Evolutionary conservation across 1,140 invertebrate species (phyloP).

Genomic region (Holcopasites calliopsidis): DNA sequence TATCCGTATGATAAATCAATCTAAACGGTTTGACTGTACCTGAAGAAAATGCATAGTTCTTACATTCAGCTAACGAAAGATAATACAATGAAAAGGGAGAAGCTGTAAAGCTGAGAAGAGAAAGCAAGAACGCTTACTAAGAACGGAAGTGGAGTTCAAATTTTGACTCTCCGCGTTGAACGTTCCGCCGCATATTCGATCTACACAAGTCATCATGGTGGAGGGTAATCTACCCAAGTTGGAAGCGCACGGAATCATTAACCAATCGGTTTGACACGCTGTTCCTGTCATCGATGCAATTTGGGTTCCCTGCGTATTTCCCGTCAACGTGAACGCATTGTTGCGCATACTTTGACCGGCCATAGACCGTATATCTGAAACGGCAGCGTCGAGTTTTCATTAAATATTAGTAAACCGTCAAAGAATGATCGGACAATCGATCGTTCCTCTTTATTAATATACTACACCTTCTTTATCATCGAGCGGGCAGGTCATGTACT

Average conservation of each 20-base stretch:
- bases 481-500: conserved; percentile 88
- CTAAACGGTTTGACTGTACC: conserved; percentile 89
- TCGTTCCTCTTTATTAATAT: neutral
- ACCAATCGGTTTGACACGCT: conserved; percentile 87
- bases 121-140: conserved; percentile 80
- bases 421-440: neutral
- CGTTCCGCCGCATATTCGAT: conserved; percentile 86
- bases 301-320: conserved; percentile 85
- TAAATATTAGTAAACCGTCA: neutral
- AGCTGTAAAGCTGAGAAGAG: neutral
- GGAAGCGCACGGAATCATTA: conserved; percentile 87
- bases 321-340: conserved; percentile 86
- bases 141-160: conserved; percentile 81
- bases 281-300: conserved; percentile 83
- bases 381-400: conserved; percentile 10
- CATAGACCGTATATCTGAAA: neutral
- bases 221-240: conserved; percentile 82
- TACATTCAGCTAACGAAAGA: neutral
- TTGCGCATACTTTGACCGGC: conserved; percentile 64
- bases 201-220: conserved; percentile 82
- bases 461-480: conserved; percentile 67
- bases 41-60: conserved; percentile 70
- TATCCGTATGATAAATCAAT: conserved; percentile 88
- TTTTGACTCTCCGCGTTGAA: conserved; percentile 83
- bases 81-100: neutral